Evolutionary conservation across 2,888 invertebrate genomes (phyloP).

Genomic region (Tortricodes alternella): DNA sequence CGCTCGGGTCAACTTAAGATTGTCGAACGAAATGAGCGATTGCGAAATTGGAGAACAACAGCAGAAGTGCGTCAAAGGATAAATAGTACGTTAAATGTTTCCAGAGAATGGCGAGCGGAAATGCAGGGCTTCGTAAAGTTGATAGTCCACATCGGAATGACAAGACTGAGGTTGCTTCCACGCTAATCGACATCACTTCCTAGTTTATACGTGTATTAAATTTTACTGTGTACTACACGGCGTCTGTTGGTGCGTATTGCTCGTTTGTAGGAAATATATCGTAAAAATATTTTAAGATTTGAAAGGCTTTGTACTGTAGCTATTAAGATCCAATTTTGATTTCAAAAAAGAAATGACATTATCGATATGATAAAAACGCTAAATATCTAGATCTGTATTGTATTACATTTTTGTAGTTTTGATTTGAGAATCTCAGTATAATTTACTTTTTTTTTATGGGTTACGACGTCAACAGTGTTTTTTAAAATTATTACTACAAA

Average conservation of each 20-base stretch:
- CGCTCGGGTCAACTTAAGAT: no score
- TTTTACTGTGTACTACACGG: slow-evolving; percentile 58
- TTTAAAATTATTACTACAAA: neutral
- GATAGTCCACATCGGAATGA: slow-evolving; percentile 72
- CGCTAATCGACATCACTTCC: slow-evolving; percentile 64
- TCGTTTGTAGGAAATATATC: slow-evolving; percentile 35
- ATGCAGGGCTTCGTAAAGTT: slow-evolving; percentile 58
- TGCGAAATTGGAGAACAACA: no score
- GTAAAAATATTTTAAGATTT: neutral
- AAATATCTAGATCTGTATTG: neutral
- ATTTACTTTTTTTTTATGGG: neutral
- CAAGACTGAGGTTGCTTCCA: slow-evolving; percentile 80
- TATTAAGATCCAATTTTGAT: neutral
- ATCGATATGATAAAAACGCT: slow-evolving; percentile 4
- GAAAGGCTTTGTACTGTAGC: neutral
- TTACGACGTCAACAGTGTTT: no score
- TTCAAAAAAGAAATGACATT: neutral
- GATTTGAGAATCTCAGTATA: slow-evolving; percentile 9
- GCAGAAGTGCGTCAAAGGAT: no score
- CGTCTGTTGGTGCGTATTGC: slow-evolving; percentile 54
- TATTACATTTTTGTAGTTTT: neutral
- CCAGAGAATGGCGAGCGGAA: slow-evolving; percentile 53
- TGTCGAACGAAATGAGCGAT: no score
- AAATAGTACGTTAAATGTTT: slow-evolving; percentile 36
- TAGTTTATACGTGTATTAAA: slow-evolving; percentile 68